Conservation (phyloP, 1,140 invertebrate species). For the Maconellicoccus hirsutus region DNA sequence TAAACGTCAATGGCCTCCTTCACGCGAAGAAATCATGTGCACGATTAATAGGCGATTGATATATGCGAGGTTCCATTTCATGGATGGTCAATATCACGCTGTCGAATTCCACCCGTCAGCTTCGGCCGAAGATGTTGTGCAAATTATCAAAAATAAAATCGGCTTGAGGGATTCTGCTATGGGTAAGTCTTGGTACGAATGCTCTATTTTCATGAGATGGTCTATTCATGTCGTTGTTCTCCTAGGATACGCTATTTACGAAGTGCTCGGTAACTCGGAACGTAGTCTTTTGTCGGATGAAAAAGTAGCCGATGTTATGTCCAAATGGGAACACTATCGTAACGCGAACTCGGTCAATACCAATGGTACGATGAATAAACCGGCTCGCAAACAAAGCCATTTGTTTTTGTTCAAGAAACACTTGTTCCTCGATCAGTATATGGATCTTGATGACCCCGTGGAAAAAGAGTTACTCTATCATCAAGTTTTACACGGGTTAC, state of each 20-base stretch:
- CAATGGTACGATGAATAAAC: constrained; percentile 33
- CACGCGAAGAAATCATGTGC: constrained; percentile 82
- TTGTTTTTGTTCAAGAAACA: constrained; percentile 85
- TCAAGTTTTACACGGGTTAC: constrained; percentile 79
- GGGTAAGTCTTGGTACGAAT: constrained; percentile 39
- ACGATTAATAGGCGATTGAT: constrained; percentile 81
- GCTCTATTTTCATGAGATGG: neutral
- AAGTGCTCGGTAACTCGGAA: constrained; percentile 66
- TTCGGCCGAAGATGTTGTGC: constrained; percentile 78
- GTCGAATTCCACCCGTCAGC: constrained; percentile 91
- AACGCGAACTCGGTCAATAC: constrained; percentile 39
- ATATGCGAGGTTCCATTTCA: constrained; percentile 81
- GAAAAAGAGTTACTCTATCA: constrained; percentile 95
- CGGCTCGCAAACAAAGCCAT: constrained; percentile 36
- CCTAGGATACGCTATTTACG: constrained; percentile 44
- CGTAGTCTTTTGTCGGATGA: constrained; percentile 70
- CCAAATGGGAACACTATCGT: constrained; percentile 84
- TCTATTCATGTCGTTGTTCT: neutral
- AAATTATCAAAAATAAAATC: constrained; percentile 83
- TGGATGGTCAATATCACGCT: constrained; percentile 89
- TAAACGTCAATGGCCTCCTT: constrained; percentile 81
- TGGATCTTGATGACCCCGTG: constrained; percentile 73
- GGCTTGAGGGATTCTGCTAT: constrained; percentile 71
- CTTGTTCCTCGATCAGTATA: constrained; percentile 73
- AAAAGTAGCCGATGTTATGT: constrained; percentile 86